Evolutionary conservation across 2,797 vertebrate species (phyloP), one percentile per base, ranked within the genome.

Genomic region (Girardinus metallicus): DNA sequence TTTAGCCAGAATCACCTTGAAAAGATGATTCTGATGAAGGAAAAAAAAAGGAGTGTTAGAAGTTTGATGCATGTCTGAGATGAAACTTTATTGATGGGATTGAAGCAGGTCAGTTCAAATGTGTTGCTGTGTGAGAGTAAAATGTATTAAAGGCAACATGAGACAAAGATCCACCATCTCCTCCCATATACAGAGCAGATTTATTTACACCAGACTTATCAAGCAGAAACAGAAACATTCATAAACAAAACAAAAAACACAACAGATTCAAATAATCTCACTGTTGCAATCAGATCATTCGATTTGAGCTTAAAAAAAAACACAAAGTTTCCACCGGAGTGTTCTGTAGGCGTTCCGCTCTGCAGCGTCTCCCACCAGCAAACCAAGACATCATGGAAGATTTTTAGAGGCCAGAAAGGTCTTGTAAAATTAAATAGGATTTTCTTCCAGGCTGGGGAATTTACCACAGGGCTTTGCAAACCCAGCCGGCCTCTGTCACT

Each of bases 351-450:
- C 80, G 85, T 83, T 91, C 81, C 71, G 79, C 77, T 75, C 84
- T 66, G 70, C 75, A 31, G 36, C 87, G 82, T 87, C 83, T 75
- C 79, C 73, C 78, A 82, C 84, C 86, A 84, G 87, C 80, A 80
- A 88, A 88, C 87, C 91, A 79, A 88, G 86, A 93, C 93, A 93
- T 93, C 90, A 84, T 75, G 80, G 79, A 90, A 89, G 92, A 93
- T 79, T 91, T 88, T 93, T 87, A 89, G 84, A 90, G 92, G 88
- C 93, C 93, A 93, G 91, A 6, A 90, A 89, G 89, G 91, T 91
- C 92, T 95, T 94, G 93, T 96, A 94, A 95, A 96, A 94, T 95
- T 90, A 94, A 96, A 93, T 90, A 87, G 93, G 94, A 94, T 95
- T 95, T 96, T 96, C 94, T 93, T 90, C 90, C 92, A 93, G 93